Percentiles rank a stretch among this genome's conserved stretches.
These are phyloP conservation scores for Sclerurus mexicanus DNA, from an alignment of 2,113 vertebrate genomes.

Conservation along the genomic window DNA sequence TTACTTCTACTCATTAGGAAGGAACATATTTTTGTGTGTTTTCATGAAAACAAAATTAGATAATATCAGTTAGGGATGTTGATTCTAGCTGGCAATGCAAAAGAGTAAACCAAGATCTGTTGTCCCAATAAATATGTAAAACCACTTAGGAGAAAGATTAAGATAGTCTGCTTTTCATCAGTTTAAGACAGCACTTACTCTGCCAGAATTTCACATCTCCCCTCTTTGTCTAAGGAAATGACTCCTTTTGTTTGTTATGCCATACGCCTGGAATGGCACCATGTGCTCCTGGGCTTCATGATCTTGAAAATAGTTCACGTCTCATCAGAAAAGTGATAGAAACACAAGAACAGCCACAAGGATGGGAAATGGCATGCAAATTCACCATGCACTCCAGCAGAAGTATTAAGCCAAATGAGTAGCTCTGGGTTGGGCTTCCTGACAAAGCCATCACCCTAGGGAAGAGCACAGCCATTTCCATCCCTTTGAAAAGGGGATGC, in stretches of 20 bases:
- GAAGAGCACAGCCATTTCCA: neutral
- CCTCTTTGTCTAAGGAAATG: neutral
- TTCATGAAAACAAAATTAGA: neutral
- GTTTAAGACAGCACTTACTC: neutral
- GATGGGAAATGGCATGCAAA: neutral
- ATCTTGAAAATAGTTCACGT: neutral
- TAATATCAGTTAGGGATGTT: neutral
- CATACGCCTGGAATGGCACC: rapidly evolving
- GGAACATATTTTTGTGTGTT: neutral
- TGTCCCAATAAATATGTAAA: neutral
- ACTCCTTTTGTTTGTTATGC: neutral
- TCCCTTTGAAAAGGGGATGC: neutral
- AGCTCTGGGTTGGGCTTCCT: neutral
- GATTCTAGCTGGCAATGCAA: neutral
- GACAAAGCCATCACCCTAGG: neutral
- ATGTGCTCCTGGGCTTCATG: neutral
- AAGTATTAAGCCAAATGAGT: neutral
- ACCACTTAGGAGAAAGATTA: neutral
- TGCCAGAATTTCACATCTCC: neutral
- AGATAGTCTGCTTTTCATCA: neutral
- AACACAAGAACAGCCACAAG: neutral
- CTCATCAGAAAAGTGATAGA: neutral
- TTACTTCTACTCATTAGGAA: neutral
- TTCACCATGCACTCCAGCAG: neutral
- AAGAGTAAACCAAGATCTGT: neutral